Conservation (phyloP, 2,797 vertebrate genomes). For the Eptatretus atami region DNA sequence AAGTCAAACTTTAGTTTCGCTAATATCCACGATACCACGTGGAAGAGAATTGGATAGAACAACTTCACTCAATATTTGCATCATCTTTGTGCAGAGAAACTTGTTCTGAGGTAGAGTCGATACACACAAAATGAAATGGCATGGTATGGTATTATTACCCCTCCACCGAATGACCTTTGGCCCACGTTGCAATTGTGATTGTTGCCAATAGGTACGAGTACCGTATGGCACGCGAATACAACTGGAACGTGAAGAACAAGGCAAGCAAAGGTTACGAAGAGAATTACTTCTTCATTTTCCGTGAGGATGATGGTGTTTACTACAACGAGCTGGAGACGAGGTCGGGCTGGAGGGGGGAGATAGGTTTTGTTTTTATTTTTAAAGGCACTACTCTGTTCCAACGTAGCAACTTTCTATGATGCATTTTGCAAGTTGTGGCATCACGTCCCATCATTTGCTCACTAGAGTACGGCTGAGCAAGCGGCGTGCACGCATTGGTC, state of each 20-base stretch:
- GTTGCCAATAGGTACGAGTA: constrained; percentile 38
- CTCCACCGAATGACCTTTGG: no score
- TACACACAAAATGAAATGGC: no score
- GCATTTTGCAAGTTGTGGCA: no score
- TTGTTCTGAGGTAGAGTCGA: no score
- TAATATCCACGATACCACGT: neutral
- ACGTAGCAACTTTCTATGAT: no score
- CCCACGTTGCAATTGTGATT: no score
- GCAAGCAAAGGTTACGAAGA: constrained; percentile 87
- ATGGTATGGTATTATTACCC: no score
- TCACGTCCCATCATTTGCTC: no score
- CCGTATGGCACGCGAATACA: constrained; percentile 76
- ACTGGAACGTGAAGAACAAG: constrained; percentile 96
- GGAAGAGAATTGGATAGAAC: no score
- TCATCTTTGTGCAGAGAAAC: no score
- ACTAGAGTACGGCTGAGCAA: constrained; percentile 61
- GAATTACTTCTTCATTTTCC: constrained; percentile 89
- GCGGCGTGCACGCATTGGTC: constrained; percentile 46
- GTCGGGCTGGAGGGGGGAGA: constrained; percentile 12
- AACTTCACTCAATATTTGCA: no score
- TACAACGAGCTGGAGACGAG: constrained; percentile 81
- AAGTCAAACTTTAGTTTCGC: constrained; percentile 9
- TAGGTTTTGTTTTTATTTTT: neutral
- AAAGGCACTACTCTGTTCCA: no score
- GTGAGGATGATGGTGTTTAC: constrained; percentile 62